Conservation (phyloP, 2,888 invertebrate genomes). For the Thera britannica region DNA sequence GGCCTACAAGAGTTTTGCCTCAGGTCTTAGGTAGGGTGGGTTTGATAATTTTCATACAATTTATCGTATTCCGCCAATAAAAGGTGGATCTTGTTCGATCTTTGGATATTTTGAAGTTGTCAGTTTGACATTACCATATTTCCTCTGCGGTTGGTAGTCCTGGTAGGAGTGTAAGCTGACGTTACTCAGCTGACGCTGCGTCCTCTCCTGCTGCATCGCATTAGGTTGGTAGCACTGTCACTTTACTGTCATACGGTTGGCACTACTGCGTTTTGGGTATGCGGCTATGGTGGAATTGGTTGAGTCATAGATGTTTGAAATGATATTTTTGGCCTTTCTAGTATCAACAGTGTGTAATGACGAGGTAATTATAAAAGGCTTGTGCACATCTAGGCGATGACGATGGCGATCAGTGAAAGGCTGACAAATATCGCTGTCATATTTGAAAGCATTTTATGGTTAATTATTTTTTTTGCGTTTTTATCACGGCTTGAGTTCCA, state of each 20-base stretch:
- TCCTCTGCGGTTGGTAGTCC: conserved; percentile 76
- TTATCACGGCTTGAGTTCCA: no score
- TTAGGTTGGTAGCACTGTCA: conserved; percentile 46
- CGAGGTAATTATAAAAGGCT: no score
- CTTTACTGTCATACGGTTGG: conserved; percentile 20
- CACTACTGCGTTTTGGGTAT: conserved; percentile 8
- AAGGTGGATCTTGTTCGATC: no score
- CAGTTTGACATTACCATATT: conserved; percentile 68
- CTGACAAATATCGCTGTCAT: no score
- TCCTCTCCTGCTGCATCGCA: conserved; percentile 49
- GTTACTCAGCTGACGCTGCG: conserved; percentile 80
- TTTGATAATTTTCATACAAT: no score
- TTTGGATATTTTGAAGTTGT: neutral
- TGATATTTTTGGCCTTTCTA: conserved; percentile 9
- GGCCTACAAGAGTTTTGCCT: no score
- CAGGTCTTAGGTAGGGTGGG: no score
- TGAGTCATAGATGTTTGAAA: neutral
- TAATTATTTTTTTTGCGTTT: no score
- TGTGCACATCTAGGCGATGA: no score
- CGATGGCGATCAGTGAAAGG: no score
- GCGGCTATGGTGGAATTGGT: neutral
- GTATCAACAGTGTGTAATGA: neutral
- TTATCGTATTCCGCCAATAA: no score
- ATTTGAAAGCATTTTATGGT: no score
- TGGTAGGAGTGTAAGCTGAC: conserved; percentile 78